Evolutionary conservation across 1,140 invertebrate genomes (phyloP).

Genomic region (Bicyclus anynana): DNA sequence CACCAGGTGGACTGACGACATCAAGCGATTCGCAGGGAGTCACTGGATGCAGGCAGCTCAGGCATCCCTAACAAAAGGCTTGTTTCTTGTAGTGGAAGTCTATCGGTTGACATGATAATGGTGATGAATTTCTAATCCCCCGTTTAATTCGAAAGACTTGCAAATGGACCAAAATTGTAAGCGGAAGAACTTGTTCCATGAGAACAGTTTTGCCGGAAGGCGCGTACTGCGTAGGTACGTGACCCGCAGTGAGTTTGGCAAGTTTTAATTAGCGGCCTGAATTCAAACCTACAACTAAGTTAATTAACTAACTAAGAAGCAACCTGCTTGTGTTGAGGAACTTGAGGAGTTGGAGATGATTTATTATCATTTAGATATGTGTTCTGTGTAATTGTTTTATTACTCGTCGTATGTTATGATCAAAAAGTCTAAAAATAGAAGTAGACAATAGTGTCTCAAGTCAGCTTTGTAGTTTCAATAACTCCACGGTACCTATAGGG

Average conservation of each 20-base stretch:
- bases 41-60: too few relatives aligned
- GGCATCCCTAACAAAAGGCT: too few relatives aligned
- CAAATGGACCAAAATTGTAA: neutral
- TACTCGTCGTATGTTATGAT: too few relatives aligned
- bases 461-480: too few relatives aligned
- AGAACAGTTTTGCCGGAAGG: neutral
- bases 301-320: constrained; percentile 7
- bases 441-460: too few relatives aligned
- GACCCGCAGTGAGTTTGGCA: neutral
- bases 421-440: too few relatives aligned
- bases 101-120: too few relatives aligned
- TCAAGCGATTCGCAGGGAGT: too few relatives aligned
- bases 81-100: too few relatives aligned
- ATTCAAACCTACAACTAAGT: constrained; percentile 8
- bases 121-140: neutral
- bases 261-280: neutral
- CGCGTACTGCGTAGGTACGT: neutral
- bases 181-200: neutral
- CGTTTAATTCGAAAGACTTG: neutral
- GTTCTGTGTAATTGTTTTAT: neutral
- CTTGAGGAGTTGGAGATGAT: neutral
- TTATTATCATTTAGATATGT: neutral
- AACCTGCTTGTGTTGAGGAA: neutral
- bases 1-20: too few relatives aligned
- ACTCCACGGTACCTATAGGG: too few relatives aligned